phyloP scores from a whole-genome alignment of 2,888 invertebrate genomes.

The Tryphoninae sp. region DNA sequence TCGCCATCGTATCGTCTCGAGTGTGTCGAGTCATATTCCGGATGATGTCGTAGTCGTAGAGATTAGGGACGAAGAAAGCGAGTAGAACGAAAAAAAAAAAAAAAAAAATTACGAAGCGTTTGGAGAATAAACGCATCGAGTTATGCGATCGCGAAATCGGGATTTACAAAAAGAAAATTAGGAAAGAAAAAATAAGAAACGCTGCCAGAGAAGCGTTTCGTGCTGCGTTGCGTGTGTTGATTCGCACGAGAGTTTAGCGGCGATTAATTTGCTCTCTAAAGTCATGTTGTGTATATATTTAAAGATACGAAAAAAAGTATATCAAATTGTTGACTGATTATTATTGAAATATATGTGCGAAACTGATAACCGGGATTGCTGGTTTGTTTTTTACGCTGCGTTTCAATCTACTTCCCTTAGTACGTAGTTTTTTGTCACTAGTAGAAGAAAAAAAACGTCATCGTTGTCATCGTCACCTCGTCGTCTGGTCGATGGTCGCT shows the following conservation, averaged over 20 bases:
- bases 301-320: constrained; percentile 67
- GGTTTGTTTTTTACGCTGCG: constrained; percentile 65
- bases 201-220: constrained; percentile 14
- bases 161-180: constrained; percentile 22
- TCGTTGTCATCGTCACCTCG: constrained; percentile 32
- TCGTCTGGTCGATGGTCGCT: constrained; percentile 31
- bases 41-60: constrained; percentile 49
- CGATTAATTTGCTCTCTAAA: constrained; percentile 67
- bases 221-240: constrained; percentile 45
- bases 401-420: constrained; percentile 64
- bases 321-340: constrained; percentile 75
- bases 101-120: constrained; percentile 10
- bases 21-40: neutral
- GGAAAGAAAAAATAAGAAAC: constrained; percentile 11
- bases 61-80: constrained; percentile 38
- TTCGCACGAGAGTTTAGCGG: constrained; percentile 50
- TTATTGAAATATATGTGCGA: constrained; percentile 75
- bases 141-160: constrained; percentile 18
- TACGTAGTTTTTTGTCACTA: constrained; percentile 39
- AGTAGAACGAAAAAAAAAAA: constrained; percentile 10
- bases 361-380: constrained; percentile 64
- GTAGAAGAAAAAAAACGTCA: constrained; percentile 28
- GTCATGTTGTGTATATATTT: constrained; percentile 75
- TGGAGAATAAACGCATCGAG: neutral
- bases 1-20: neutral